Base-by-base conservation (phyloP, 2,113 vertebrate genomes). In the Seriola rivoliana region DNA sequence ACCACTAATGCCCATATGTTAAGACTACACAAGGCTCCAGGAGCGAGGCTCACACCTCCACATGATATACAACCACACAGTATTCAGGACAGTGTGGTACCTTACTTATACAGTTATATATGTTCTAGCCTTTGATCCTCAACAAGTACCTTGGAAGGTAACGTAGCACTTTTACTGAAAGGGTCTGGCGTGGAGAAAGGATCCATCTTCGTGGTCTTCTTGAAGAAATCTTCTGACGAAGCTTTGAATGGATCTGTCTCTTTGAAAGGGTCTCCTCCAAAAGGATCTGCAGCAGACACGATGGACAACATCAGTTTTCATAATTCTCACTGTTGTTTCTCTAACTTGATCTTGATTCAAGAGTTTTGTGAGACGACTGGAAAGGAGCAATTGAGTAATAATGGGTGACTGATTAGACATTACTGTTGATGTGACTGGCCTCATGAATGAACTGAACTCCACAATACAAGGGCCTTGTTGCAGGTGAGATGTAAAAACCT, bases 181-280 rank as follows among this genome's bases (percentile, higher is more conserved):
- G 97, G 96, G 74, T 99, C 98, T 10, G 97, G 91, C 10, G 92
- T 84, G 82, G 95, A 96, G 88, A 99, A 99, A 0, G 97, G 97
- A 82, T 99, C 98, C 0, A 93, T 93, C 93, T 97, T 98, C 50
- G 93, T 91, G 9, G 95, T 96, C 75, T 98, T 98, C 93, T 97
- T 98, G 83, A 99, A 98, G 92, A 99, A 99, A 90, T 99, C 97
- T 10, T 99, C 98, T 0, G 97, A 94, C 4, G 94, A 94, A 14
- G 94, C 92, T 64, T 93, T 96, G 92, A 99, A 99, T 0, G 97
- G 97, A 86, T 99, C 97, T 0, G 94, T 95, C 91, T 99, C 98
- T 93, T 98, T 99, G 88, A 99, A 99, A 0, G 98, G 98, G 80
- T 99, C 98, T 10, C 96, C 98, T 44, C 97, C 98, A 69, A 99